phyloP scores from a whole-genome alignment of 2,113 vertebrate genomes.

The Clarias gariepinus region DNA sequence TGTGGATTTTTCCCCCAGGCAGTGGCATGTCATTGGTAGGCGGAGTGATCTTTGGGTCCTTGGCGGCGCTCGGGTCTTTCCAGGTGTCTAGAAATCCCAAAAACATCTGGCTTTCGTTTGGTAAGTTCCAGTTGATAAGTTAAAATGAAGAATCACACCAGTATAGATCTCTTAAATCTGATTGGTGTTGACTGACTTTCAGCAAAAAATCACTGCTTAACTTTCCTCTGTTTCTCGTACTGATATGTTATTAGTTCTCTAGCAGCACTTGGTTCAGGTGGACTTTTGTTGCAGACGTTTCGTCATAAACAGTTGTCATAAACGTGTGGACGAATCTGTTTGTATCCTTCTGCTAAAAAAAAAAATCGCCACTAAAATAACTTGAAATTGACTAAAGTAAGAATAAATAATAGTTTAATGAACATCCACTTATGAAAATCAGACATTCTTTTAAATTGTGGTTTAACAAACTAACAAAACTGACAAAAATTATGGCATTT shows the following conservation, averaged over 20 bases:
- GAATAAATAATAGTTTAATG: too few species aligned
- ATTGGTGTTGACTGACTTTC: background rate
- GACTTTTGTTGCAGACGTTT: background rate
- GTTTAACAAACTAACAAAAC: too few species aligned
- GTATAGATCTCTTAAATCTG: background rate
- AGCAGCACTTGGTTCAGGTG: background rate
- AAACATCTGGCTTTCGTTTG: slow-evolving; percentile 83
- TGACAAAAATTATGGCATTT: too few species aligned
- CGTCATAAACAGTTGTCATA: background rate
- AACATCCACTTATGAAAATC: too few species aligned
- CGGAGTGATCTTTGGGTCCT: slow-evolving; percentile 83
- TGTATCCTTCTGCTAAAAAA: too few species aligned
- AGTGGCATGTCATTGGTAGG: slow-evolving; percentile 83
- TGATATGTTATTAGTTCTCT: background rate
- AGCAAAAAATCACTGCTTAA: background rate
- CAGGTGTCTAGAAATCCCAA: slow-evolving; percentile 81
- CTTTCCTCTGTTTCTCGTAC: background rate
- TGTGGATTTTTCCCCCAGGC: slow-evolving; percentile 64
- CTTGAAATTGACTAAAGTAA: too few species aligned
- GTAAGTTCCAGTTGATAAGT: slow-evolving; percentile 65
- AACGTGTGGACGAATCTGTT: background rate
- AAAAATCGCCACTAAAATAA: too few species aligned
- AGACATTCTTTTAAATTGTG: too few species aligned
- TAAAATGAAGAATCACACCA: background rate
- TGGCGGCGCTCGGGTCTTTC: slow-evolving; percentile 83